Evolutionary conservation across 2,797 vertebrate species (phyloP).

Genomic region (Scarus forsteni): DNA sequence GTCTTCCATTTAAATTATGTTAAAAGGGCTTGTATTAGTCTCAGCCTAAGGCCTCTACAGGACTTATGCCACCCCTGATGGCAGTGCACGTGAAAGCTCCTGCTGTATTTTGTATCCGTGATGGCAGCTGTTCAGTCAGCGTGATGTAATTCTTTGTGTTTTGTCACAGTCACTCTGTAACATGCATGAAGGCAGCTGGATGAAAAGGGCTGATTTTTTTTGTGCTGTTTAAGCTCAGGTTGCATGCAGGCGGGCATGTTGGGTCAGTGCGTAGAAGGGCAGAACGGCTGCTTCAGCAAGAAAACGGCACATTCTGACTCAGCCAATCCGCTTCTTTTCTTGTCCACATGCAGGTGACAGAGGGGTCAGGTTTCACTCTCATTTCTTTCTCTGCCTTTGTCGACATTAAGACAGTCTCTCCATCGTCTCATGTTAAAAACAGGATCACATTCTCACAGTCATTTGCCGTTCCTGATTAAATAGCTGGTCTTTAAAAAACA

Average conservation of each 20-base stretch:
- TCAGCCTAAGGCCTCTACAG: too few relatives aligned
- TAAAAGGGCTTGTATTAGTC: too few relatives aligned
- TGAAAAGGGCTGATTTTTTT: conserved; percentile 62
- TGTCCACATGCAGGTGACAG: conserved; percentile 57
- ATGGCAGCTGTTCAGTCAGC: conserved; percentile 23
- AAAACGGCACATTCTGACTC: conserved; percentile 59
- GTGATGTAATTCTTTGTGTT: conserved; percentile 13
- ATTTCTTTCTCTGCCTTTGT: conserved; percentile 13
- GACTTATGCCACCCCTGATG: too few relatives aligned
- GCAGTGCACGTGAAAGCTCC: conserved; percentile 7
- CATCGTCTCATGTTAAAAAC: neutral
- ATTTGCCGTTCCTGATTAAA: conserved; percentile 9
- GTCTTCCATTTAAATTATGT: too few relatives aligned
- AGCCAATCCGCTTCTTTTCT: conserved; percentile 46
- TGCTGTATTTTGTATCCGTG: neutral
- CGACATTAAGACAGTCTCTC: neutral
- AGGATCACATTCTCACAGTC: neutral
- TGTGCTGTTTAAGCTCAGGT: conserved; percentile 42
- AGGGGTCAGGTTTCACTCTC: conserved; percentile 45
- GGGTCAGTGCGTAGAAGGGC: conserved; percentile 34
- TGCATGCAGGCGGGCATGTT: conserved; percentile 22
- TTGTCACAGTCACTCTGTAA: conserved; percentile 21
- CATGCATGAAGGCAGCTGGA: conserved; percentile 17
- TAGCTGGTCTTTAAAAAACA: neutral
- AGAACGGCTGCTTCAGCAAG: conserved; percentile 65